phyloP scores from a whole-genome alignment of 1,140 invertebrate species.

The Drosophila biarmipes region DNA sequence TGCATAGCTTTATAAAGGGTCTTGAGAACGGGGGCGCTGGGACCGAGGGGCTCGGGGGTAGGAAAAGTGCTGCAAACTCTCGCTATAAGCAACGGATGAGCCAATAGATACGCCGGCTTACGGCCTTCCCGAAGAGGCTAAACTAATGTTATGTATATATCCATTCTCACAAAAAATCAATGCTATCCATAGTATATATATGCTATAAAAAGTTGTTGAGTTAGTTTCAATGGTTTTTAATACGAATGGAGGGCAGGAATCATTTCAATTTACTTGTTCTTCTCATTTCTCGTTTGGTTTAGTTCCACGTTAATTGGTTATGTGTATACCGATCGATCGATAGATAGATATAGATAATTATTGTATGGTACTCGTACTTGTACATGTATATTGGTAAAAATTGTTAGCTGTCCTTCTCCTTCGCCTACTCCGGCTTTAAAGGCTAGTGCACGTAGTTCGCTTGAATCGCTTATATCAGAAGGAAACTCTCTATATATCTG shows the following conservation, averaged over 20 bases:
- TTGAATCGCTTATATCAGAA: slow-evolving; percentile 52
- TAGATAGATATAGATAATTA: slow-evolving; percentile 47
- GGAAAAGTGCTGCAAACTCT: slow-evolving; percentile 50
- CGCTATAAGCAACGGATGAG: slow-evolving; percentile 55
- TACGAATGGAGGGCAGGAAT: slow-evolving; percentile 84
- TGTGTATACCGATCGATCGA: slow-evolving; percentile 34
- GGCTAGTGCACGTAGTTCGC: slow-evolving; percentile 63
- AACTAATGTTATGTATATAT: slow-evolving; percentile 57
- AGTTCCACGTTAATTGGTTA: slow-evolving; percentile 58
- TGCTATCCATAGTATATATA: slow-evolving; percentile 67
- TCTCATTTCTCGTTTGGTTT: slow-evolving; percentile 57
- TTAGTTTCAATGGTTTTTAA: slow-evolving; percentile 82
- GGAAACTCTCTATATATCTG: slow-evolving; percentile 68
- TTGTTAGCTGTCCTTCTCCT: slow-evolving; percentile 39
- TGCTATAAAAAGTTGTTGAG: slow-evolving; percentile 77
- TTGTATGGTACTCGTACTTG: slow-evolving; percentile 60
- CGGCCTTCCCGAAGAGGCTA: slow-evolving; percentile 49
- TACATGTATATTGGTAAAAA: slow-evolving; percentile 80
- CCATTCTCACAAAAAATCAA: slow-evolving; percentile 69
- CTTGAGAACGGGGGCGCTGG: slow-evolving; percentile 48
- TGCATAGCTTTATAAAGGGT: slow-evolving; percentile 72
- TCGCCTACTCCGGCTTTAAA: slow-evolving; percentile 41
- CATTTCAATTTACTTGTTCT: slow-evolving; percentile 82
- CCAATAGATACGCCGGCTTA: slow-evolving; percentile 28
- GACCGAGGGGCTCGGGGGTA: slow-evolving; percentile 3